Conservation (phyloP, 2,113 vertebrate genomes). For the chimpanzee (Pan troglodytes) region DNA sequence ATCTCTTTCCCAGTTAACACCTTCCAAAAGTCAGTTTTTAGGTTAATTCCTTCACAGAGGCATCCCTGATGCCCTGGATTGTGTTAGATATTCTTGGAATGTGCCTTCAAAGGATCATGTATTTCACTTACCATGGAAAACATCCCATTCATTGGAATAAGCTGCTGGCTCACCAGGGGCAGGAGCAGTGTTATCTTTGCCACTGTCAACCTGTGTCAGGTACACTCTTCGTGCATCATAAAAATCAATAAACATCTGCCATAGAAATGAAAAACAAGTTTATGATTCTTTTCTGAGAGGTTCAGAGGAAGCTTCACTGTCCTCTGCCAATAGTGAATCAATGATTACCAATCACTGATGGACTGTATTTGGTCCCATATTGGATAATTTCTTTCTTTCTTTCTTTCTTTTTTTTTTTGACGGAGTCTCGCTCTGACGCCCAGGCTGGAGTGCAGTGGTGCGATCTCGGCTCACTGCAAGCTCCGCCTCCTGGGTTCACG, state of each 20-base stretch:
- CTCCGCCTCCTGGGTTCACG: accelerated
- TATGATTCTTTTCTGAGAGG: neutral
- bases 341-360: too few species aligned
- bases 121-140: neutral
- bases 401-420: too few species aligned
- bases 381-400: neutral
- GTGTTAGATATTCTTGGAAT: neutral
- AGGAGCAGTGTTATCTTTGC: neutral
- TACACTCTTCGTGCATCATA: neutral
- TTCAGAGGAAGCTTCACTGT: neutral
- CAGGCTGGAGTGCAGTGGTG: too few species aligned
- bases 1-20: neutral
- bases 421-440: too few species aligned
- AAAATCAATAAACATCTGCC: neutral
- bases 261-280: neutral
- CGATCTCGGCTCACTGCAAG: too few species aligned
- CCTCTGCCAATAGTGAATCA: neutral
- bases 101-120: neutral
- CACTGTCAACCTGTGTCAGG: neutral
- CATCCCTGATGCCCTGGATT: neutral
- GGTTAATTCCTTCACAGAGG: neutral
- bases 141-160: neutral
- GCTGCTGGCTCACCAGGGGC: neutral
- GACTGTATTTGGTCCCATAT: neutral
- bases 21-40: neutral